Evolutionary conservation across 2,113 vertebrate genomes (phyloP), one percentile per base, ranked within the genome.

Genomic region (Mobula hypostoma): DNA sequence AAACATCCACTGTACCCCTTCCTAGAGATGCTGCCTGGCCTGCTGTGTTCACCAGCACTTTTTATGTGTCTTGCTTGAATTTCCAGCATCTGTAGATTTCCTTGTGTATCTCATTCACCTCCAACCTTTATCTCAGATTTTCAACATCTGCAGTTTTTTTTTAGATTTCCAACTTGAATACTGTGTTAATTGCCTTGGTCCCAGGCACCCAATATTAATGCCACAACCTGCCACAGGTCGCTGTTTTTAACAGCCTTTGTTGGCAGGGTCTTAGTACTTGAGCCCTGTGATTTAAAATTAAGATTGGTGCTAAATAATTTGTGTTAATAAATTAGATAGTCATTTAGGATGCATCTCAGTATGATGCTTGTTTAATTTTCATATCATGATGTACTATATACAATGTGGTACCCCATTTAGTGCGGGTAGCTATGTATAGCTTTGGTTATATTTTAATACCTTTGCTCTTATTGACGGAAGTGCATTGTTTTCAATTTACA

Each of bases 401-500:
- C 94, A 94, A 74, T 94, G 61, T 58, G 63, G 9, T 15, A 32
- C 32, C n/a, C 4, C 15, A 17, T 66, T 88, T 88, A 5, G 29
- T 27, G 70, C 24, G 58, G 1, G 61, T 14, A 88, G n/a, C 29
- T 88, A 29, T 15, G 85, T 6, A 29, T 63, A 40, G 29, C 11
- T 88, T n/a, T 88, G 85, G 2, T 66, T 14, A 88, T 88, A 58
- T 94, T 56, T 66, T 66, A 11, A 94, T 8, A 0, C 94, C 76
- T 72, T 24, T 2, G 90, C 92, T 94, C 93, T 94, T 85, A 94
- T 94, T 95, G 94, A 83, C 92, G 94, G 80, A 94, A 94, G 96
- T 95, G 96, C 95, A 96, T 95, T 95, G 94, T 79, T 95, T 95
- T 95, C 95, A 95, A 95, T 96, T 96, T 96, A 95, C 95, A 95